Base-by-base conservation (phyloP, 2,113 vertebrate species). In the Taxidea taxus region DNA sequence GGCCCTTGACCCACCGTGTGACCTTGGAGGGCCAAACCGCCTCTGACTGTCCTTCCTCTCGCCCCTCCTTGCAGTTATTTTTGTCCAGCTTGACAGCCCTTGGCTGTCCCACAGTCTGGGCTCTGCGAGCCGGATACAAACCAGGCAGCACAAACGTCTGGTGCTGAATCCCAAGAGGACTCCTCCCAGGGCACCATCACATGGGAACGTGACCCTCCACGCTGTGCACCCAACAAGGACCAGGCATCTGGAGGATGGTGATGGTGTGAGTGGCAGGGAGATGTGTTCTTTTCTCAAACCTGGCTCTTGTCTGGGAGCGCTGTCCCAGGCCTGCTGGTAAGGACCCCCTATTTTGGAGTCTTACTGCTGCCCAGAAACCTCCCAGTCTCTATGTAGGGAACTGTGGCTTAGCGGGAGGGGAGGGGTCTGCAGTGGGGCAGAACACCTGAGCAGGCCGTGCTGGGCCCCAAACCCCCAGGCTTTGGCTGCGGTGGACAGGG, bases 101-200 rank as follows among this genome's bases (percentile, higher is more conserved):
- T 95, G 97, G 97, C 97, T 49, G 90, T 77, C 60, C 39, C 47
- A 64, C 96, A 81, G 97, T 96, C 96, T 96, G 92, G 78, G 87
- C 87, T 95, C 92, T 56, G 44, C 2, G 80, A 96, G 94, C 90
- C 39, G 39, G 94, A 97, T 83, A 87, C 81, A 96, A 68, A 96
- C 75, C 96, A 96, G 96, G 94, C 97, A 64, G 70, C 75, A 70
- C 90, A 64, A 34, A 78, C 2, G 81, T 95, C 96, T 97, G 96
- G 90, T n/a, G 77, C 84, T 37, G 90, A 95, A 58, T 97, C 97
- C 96, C 97, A 87, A 58, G 94, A 94, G 98, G 87, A 62, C 25
- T 81, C 66, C 47, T 96, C 87, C 80, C 72, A 14, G 96, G 89
- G 74, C 20, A 10, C 87, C 74, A 34, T 80, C 66, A 66, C 44